Conservation (phyloP, 2,888 invertebrate genomes). For the Agriopis leucophaearia region DNA sequence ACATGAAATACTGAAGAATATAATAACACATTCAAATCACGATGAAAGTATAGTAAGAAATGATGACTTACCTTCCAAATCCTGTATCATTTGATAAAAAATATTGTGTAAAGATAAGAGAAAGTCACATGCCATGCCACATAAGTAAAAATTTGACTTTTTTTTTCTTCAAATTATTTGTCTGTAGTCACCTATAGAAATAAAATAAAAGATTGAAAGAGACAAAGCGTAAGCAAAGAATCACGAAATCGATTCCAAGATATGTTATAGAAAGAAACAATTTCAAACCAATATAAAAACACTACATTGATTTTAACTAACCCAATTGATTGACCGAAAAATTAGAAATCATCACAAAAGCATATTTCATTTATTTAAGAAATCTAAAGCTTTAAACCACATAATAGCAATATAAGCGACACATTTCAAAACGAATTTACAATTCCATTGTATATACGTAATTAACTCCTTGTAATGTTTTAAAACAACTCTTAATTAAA, state of each 20-base stretch:
- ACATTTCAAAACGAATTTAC: slow-evolving; percentile 49
- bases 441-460: slow-evolving; percentile 61
- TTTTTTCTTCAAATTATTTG: not conserved
- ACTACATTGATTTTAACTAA: slow-evolving; percentile 29
- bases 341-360: slow-evolving; percentile 38
- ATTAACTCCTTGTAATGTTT: slow-evolving; percentile 86
- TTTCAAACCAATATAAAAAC: slow-evolving; percentile 47
- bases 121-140: slow-evolving; percentile 73
- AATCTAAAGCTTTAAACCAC: slow-evolving; percentile 55
- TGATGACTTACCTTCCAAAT: slow-evolving; percentile 73
- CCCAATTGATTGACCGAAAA: slow-evolving; percentile 7
- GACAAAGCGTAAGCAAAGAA: slow-evolving; percentile 59
- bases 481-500: slow-evolving; percentile 76
- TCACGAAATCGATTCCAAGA: slow-evolving; percentile 83
- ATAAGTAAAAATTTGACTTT: slow-evolving; percentile 48
- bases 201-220: slow-evolving; percentile 49
- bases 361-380: slow-evolving; percentile 34
- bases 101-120: slow-evolving; percentile 48
- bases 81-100: slow-evolving; percentile 48
- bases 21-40: slow-evolving; percentile 46
- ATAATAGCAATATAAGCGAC: slow-evolving; percentile 51
- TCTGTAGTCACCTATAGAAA: slow-evolving; percentile 34
- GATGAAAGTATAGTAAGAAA: slow-evolving; percentile 51
- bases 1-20: slow-evolving; percentile 49
- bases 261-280: slow-evolving; percentile 49